A percentile compares a stretch with the other conserved stretches of the same genome.
Conservation (phyloP, 2,113 vertebrate genomes). For the Clinocottus analis region DNA sequence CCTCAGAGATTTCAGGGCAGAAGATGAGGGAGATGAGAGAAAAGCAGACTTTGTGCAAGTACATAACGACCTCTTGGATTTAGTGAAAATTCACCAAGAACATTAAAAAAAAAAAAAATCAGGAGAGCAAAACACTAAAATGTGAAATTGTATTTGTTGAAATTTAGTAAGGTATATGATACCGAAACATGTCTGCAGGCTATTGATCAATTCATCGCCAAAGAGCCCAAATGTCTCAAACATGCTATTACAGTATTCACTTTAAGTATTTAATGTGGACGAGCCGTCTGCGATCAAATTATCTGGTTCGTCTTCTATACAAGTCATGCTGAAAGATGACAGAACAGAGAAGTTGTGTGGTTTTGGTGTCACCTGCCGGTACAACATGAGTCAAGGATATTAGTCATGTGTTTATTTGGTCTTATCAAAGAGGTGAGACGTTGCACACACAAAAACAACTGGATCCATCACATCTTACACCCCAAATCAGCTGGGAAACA, state of each 20-base stretch:
- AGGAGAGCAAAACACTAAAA: not conserved
- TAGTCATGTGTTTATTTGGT: conserved; percentile 80
- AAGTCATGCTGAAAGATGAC: not conserved
- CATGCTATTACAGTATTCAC: not conserved
- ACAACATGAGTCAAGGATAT: conserved; percentile 65
- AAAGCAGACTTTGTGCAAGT: conserved; percentile 28
- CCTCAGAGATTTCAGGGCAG: conserved; percentile 55
- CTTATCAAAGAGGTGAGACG: conserved; percentile 75
- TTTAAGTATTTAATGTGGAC: not conserved
- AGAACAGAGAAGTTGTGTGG: not conserved
- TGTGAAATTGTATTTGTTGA: not conserved
- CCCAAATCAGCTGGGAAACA: conserved; percentile 48
- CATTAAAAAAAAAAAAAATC: not conserved
- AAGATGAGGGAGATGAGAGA: conserved; percentile 45
- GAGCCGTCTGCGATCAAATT: not conserved
- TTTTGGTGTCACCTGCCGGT: conserved; percentile 52
- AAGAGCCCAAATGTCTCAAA: not conserved
- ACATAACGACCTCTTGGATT: conserved; percentile 23
- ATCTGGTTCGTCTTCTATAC: not conserved
- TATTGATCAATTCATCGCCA: not conserved
- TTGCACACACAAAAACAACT: conserved; percentile 57
- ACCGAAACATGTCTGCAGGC: not conserved
- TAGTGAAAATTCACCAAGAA: conserved; percentile 3
- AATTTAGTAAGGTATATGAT: not conserved
- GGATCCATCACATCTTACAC: conserved; percentile 60